A percentile compares a stretch with the other conserved stretches of the same genome.
phyloP scores from a whole-genome alignment of 2,797 vertebrate genomes.

The Salmo trutta region DNA sequence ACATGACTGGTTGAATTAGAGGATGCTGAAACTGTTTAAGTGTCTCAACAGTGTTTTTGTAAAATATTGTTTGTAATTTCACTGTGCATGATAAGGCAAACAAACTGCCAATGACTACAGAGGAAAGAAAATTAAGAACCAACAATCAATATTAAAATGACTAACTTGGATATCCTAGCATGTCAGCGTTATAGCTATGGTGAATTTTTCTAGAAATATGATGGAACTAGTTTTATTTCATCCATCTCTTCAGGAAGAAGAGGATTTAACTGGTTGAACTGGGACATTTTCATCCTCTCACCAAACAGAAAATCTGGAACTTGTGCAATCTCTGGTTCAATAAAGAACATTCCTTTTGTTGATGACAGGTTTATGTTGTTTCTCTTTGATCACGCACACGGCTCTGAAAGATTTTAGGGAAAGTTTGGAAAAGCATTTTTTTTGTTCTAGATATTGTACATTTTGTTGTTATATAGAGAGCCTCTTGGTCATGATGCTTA shows the following conservation, averaged over 20 bases:
- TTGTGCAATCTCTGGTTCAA: too few species aligned
- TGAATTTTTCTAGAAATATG: background rate
- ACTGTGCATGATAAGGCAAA: constrained; percentile 8
- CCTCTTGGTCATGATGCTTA: background rate
- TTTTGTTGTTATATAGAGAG: background rate
- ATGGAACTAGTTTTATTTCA: background rate
- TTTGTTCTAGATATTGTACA: too few species aligned
- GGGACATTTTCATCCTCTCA: background rate
- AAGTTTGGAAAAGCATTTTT: too few species aligned
- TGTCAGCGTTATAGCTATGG: background rate
- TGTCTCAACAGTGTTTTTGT: constrained; percentile 18
- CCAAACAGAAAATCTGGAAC: background rate
- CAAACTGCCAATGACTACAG: background rate
- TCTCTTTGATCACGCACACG: too few species aligned
- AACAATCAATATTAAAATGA: too few species aligned
- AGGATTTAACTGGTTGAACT: background rate
- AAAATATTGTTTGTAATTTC: background rate
- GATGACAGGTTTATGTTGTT: too few species aligned
- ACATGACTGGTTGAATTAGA: background rate
- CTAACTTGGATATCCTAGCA: background rate
- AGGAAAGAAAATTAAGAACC: background rate
- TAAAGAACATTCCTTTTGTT: too few species aligned
- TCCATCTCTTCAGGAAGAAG: background rate
- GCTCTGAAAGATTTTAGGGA: too few species aligned
- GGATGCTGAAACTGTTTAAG: background rate